These are phyloP conservation scores for Hypomecis atomaria DNA, from an alignment of 2,888 invertebrate species.

Conservation along the genomic window DNA sequence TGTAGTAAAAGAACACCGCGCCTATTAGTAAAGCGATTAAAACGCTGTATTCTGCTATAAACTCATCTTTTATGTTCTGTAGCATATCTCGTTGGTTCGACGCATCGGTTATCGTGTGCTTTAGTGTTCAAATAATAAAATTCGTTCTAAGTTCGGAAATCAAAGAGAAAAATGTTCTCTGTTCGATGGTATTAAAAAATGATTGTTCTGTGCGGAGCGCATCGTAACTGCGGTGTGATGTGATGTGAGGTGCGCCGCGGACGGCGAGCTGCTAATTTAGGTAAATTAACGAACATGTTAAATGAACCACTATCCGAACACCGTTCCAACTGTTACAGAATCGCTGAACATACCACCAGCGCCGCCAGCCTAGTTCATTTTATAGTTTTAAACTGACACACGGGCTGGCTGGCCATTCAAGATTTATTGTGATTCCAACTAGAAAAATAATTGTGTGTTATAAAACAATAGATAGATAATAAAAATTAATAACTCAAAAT, in stretches of 20 bases:
- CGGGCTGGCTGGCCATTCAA: neutral
- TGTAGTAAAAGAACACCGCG: constrained; percentile 30
- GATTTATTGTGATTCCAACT: no score
- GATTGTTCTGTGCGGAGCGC: constrained; percentile 13
- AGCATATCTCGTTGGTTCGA: constrained; percentile 27
- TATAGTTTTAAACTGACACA: neutral
- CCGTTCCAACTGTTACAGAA: constrained; percentile 32
- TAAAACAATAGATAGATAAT: no score
- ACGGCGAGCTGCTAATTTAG: constrained; percentile 48
- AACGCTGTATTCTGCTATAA: constrained; percentile 26
- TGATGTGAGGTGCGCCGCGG: constrained; percentile 25
- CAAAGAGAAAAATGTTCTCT: neutral
- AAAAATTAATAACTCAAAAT: no score
- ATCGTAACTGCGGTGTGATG: constrained; percentile 16
- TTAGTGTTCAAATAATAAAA: neutral
- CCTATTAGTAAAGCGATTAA: constrained; percentile 19
- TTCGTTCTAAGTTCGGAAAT: constrained; percentile 13
- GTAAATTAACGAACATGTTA: constrained; percentile 42
- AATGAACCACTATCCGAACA: constrained; percentile 43
- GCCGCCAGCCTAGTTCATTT: constrained; percentile 9
- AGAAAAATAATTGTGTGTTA: no score
- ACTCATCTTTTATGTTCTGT: constrained; percentile 26
- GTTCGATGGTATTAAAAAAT: neutral
- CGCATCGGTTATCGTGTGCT: constrained; percentile 12
- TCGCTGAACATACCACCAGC: neutral